phyloP scores from a whole-genome alignment of 2,797 vertebrate species.

The Clarias platycephalus region DNA sequence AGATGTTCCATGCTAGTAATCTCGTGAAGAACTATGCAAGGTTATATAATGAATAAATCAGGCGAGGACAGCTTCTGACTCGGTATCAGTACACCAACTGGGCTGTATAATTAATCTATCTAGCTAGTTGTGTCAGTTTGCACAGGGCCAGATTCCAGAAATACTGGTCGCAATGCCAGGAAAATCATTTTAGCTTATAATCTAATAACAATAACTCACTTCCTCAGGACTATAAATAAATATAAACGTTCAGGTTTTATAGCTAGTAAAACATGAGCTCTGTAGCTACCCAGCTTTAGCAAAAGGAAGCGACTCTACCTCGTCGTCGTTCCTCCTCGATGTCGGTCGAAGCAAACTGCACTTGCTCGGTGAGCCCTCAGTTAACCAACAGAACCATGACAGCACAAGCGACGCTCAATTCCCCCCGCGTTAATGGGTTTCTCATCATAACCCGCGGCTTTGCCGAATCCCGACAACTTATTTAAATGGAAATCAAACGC shows the following conservation, averaged over 20 bases:
- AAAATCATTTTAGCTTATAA: not conserved
- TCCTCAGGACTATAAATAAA: too few species aligned
- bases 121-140: not conserved
- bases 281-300: not conserved
- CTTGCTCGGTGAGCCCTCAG: constrained; percentile 1
- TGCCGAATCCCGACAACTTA: not conserved
- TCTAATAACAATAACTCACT: not conserved
- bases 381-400: not conserved
- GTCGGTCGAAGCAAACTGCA: constrained; percentile 22
- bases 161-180: not conserved
- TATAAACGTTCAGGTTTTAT: not conserved
- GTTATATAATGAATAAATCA: not conserved
- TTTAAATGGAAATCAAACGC: not conserved
- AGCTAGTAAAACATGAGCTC: not conserved
- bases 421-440: not conserved
- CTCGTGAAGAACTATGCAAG: not conserved
- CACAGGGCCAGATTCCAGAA: not conserved
- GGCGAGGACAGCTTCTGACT: not conserved
- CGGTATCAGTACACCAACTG: not conserved
- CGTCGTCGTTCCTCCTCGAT: constrained; percentile 5
- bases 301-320: not conserved
- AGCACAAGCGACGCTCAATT: not conserved
- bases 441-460: not conserved
- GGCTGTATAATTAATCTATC: not conserved
- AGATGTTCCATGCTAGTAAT: not conserved